phyloP scores from a whole-genome alignment of 2,888 invertebrate genomes.

The Caenorhabditis becei region DNA sequence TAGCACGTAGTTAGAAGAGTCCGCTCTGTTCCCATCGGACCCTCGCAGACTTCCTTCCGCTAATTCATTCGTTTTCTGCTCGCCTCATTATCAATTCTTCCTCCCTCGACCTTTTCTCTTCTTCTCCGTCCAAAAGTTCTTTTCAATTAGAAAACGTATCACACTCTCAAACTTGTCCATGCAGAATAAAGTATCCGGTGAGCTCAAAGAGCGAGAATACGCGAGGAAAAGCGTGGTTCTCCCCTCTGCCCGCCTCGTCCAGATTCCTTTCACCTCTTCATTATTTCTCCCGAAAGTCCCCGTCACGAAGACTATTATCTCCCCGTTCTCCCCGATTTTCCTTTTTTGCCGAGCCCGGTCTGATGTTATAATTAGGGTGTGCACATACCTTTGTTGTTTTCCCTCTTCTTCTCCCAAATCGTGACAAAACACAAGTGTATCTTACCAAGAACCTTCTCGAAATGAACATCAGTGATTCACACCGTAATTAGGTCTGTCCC shows the following conservation, averaged over 20 bases:
- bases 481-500: conserved; percentile 21
- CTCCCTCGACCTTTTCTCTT: conserved; percentile 12
- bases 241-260: conserved; percentile 8
- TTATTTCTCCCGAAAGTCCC: conserved; percentile 35
- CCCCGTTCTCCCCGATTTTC: conserved; percentile 5
- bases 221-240: background rate
- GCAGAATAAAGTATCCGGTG: conserved; percentile 38
- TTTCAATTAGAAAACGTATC: conserved; percentile 8
- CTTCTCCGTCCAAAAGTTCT: conserved; percentile 9
- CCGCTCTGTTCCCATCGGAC: background rate
- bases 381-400: conserved; percentile 11
- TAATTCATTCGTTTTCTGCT: background rate
- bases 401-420: conserved; percentile 9
- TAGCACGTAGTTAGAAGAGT: background rate
- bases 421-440: background rate
- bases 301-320: conserved; percentile 4
- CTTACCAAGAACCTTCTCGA: background rate
- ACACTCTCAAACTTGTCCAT: conserved; percentile 28
- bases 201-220: conserved; percentile 28
- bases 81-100: background rate
- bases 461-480: conserved; percentile 15
- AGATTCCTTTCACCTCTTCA: conserved; percentile 42
- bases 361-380: background rate
- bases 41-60: background rate
- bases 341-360: background rate